Evolutionary conservation across 1,140 invertebrate genomes (phyloP).

Genomic region (Brachionus calyciflorus): DNA sequence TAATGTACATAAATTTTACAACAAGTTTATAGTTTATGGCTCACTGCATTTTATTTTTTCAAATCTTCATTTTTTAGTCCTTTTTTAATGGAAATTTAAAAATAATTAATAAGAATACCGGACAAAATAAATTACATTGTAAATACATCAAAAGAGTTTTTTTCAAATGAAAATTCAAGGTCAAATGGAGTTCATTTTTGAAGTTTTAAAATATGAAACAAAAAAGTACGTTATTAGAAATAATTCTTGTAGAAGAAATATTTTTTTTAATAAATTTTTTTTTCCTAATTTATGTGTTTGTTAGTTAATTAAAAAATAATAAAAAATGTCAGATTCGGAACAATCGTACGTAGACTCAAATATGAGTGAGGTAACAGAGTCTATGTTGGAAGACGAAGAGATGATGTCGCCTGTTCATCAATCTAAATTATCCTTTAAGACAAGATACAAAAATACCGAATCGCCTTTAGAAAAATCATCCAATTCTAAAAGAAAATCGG

Average conservation of each 20-base stretch:
- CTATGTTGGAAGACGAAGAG: not conserved
- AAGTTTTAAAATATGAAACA: not conserved
- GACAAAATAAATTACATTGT: not conserved
- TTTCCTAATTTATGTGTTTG: too few relatives aligned
- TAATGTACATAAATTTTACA: too few relatives aligned
- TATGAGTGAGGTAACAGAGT: not conserved
- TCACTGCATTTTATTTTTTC: too few relatives aligned
- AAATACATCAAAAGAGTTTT: not conserved
- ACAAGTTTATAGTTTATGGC: too few relatives aligned
- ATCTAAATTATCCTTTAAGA: not conserved
- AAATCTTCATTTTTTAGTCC: not conserved
- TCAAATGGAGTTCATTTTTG: constrained; percentile 20
- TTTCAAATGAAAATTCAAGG: not conserved
- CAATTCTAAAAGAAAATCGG: not conserved
- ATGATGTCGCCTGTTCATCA: not conserved
- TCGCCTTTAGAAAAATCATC: not conserved
- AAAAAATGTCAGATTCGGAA: not conserved
- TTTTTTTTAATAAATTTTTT: too few relatives aligned
- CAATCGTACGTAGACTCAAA: not conserved
- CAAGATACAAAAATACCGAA: not conserved
- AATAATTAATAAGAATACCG: not conserved
- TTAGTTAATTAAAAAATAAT: too few relatives aligned
- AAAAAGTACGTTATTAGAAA: not conserved
- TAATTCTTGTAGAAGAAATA: too few relatives aligned
- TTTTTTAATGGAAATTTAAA: not conserved